Evolutionary conservation across 2,888 invertebrate genomes (phyloP), one percentile per base, ranked within the genome.

Genomic region (Brenthis hecate): DNA sequence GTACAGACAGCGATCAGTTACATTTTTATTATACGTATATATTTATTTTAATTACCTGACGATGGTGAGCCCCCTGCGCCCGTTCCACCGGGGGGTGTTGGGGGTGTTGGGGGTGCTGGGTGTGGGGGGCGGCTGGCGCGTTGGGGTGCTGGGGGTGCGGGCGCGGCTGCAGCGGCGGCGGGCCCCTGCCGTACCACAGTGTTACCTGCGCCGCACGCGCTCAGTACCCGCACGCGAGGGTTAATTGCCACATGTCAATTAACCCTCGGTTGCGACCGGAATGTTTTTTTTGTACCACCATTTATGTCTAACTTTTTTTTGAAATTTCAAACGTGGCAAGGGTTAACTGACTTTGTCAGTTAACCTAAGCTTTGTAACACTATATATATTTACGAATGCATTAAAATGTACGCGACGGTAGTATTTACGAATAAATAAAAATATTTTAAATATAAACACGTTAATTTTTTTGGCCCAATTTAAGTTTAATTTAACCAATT

Each of bases 181-280:
- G 78, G 79, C 74, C 83, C 81, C 81, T 83, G 83, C 84, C 86
- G 85, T 83, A 80, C 85, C 74, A 74, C 76, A 76, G 74, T 76
- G 77, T 79, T 74, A 83, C 82, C 81, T 81, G 80, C 84, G 82
- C 85, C 85, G 85, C 81, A 77, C 83, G 70, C 73, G 69, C 73
- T 70, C 73, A 74, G 74, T 74, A 74, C 75, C 74, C 76, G 74
- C 75, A 61, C 55, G 66, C 67, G 73, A 71, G 73, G 72, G 75
- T 71, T 78, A 78, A 85, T 84, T 85, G 86, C 84, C 63, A 48
- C 64, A 32, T 62, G 80, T 84, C 88, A 86, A 84, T 84, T 78
- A 81, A 76, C 85, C 85, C 85, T 77, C 85, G 79, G 61, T 56
- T 57, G 65, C 66, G 67, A 66, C 51, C 32, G 14, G 23, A 53